phyloP scores from a whole-genome alignment of 2,888 invertebrate genomes.

The Drosophila merina region DNA sequence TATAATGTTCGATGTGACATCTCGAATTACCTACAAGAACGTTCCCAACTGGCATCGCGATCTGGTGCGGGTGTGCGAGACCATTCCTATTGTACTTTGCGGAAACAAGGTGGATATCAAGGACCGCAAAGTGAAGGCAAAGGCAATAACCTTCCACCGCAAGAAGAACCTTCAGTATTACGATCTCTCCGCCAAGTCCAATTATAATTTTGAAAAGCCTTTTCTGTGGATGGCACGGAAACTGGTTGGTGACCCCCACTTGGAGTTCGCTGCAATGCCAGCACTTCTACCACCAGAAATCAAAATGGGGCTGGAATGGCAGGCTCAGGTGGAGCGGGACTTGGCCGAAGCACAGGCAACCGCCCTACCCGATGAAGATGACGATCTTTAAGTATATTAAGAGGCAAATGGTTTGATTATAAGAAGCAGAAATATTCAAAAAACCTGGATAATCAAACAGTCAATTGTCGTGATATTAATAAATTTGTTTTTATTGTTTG shows the following conservation, averaged over 20 bases:
- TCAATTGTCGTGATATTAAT: too few relatives aligned
- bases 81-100: slow-evolving; percentile 99
- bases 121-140: slow-evolving; percentile 99
- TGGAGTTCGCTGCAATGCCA: slow-evolving; percentile 99
- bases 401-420: too few relatives aligned
- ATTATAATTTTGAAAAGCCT: slow-evolving; percentile 99
- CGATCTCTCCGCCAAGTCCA: slow-evolving; percentile 99
- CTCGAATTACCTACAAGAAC: slow-evolving; percentile 99
- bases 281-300: slow-evolving; percentile 99
- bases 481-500: too few relatives aligned
- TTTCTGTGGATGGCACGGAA: slow-evolving; percentile 99
- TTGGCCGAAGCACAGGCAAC: slow-evolving; percentile 98
- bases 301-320: slow-evolving; percentile 98
- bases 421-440: too few relatives aligned
- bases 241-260: slow-evolving; percentile 98
- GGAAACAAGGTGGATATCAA: slow-evolving; percentile 99
- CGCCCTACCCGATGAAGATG: slow-evolving; percentile 98
- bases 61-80: slow-evolving; percentile 99
- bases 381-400: slow-evolving; percentile 90
- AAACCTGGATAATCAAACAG: too few relatives aligned
- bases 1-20: slow-evolving; percentile 99
- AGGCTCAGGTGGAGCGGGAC: slow-evolving; percentile 98
- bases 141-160: slow-evolving; percentile 99
- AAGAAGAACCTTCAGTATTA: slow-evolving; percentile 99
- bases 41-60: slow-evolving; percentile 99